Base-by-base conservation (phyloP, 1,140 invertebrate genomes). In the Temnothorax longispinosus region DNA sequence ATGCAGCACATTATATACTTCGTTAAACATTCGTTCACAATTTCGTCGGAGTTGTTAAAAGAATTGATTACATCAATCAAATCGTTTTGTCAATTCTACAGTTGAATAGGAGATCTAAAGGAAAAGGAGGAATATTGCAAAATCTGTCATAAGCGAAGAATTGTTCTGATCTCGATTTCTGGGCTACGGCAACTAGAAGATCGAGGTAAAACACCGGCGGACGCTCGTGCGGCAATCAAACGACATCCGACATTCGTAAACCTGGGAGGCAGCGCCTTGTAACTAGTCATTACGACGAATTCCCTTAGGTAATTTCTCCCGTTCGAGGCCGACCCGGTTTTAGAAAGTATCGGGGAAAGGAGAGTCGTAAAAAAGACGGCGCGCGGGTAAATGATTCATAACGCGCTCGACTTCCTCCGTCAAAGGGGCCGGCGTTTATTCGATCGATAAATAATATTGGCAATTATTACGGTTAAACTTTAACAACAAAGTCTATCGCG, bases 381-480 rank as follows among this genome's bases (percentile, higher is more conserved):
- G 47, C 13, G 52, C 75, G 85, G 75, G 75, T 62, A 75, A 82
- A 80, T 62, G 69, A 65, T 84, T 84, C 80, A 74, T 74, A 84
- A 84, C 65, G 80, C 80, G 80, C 65, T 74, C 65, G 69, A 84
- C 65, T 62, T 64, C 82, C 54, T 44, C 38, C 50, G 74, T 54
- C 74, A 86, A 78, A 80, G 85, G 56, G 47, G 38, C 54, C 85
- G 65, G 56, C 69, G 47, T 74, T 64, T 86, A 78, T 85, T 65
- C 86, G 71, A 87, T 87, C 86, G 62, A 87, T 85, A 85, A 87
- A 87, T 87, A 87, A 87, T 85, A 72, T 75, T 74, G 78, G 78
- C 80, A 75, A 87, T 84, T 67, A 76, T 76, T 64, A 50, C 62
- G 69, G 69, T 76, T 84, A 75, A 85, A 76, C 80, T 81, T 87